A percentile compares a stretch with the other conserved stretches of the same genome.
Conservation (phyloP, 2,797 vertebrate species). For the Calcarius lapponicus region DNA sequence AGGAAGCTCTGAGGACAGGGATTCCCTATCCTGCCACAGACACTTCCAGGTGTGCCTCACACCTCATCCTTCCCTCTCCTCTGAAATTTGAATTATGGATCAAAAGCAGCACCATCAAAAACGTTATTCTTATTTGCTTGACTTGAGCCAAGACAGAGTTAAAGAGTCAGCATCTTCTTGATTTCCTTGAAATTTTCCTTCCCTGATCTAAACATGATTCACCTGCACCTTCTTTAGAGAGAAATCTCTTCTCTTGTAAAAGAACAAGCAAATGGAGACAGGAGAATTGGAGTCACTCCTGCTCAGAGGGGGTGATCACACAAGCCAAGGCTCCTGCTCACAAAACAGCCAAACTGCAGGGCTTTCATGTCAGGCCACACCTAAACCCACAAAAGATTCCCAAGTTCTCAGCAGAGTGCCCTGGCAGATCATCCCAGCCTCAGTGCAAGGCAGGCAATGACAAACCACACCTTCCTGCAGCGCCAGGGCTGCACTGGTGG, state of each 20-base stretch:
- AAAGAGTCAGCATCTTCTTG: background rate
- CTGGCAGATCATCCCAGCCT: background rate
- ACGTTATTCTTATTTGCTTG: background rate
- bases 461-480: background rate
- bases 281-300: background rate
- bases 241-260: background rate
- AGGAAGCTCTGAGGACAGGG: background rate
- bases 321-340: background rate
- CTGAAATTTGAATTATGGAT: background rate
- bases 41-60: background rate
- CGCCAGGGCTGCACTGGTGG: background rate
- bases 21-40: background rate
- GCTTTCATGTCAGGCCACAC: background rate
- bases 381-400: background rate
- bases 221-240: background rate
- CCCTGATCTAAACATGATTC: background rate
- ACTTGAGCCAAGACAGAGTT: background rate
- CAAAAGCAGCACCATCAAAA: background rate
- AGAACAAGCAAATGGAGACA: background rate
- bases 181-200: background rate
- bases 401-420: background rate
- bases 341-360: background rate
- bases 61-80: background rate
- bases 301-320: background rate
- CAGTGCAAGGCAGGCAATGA: background rate